phyloP scores from a whole-genome alignment of 2,797 vertebrate genomes.

The Serranus cabrilla region DNA sequence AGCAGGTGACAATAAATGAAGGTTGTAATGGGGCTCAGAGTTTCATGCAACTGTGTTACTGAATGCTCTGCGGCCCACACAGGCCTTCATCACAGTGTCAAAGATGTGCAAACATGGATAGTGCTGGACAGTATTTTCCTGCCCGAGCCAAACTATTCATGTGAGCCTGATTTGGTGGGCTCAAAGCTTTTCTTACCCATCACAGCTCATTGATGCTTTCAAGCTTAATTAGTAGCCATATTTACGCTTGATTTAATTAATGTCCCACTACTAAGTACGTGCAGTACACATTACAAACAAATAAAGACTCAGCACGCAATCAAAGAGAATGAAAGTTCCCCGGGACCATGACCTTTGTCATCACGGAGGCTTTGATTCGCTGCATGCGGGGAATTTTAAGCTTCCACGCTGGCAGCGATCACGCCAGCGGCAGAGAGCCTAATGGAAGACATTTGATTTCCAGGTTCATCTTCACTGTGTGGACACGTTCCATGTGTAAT shows the following conservation, averaged over 20 bases:
- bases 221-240: slow-evolving; percentile 68
- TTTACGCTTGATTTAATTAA: slow-evolving; percentile 68
- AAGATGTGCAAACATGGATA: slow-evolving; percentile 50
- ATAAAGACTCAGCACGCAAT: slow-evolving; percentile 46
- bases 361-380: slow-evolving; percentile 59
- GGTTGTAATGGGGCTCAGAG: slow-evolving; percentile 20
- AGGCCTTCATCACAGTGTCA: slow-evolving; percentile 49
- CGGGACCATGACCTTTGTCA: slow-evolving; percentile 62
- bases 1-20: slow-evolving; percentile 51
- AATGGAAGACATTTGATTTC: slow-evolving; percentile 73
- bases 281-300: slow-evolving; percentile 51
- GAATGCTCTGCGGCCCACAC: slow-evolving; percentile 25
- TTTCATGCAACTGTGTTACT: slow-evolving; percentile 20
- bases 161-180: slow-evolving; percentile 42
- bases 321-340: slow-evolving; percentile 60
- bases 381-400: slow-evolving; percentile 56
- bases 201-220: slow-evolving; percentile 55
- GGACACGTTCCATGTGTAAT: slow-evolving; percentile 78
- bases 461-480: slow-evolving; percentile 69
- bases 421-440: slow-evolving; percentile 48
- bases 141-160: slow-evolving; percentile 33
- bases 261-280: slow-evolving; percentile 50
- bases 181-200: slow-evolving; percentile 56
- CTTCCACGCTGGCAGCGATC: slow-evolving; percentile 50
- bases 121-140: slow-evolving; percentile 31